A percentile compares a stretch with the other conserved stretches of the same genome.
Conservation (phyloP, 2,888 invertebrate genomes). For the Philonicus albiceps region DNA sequence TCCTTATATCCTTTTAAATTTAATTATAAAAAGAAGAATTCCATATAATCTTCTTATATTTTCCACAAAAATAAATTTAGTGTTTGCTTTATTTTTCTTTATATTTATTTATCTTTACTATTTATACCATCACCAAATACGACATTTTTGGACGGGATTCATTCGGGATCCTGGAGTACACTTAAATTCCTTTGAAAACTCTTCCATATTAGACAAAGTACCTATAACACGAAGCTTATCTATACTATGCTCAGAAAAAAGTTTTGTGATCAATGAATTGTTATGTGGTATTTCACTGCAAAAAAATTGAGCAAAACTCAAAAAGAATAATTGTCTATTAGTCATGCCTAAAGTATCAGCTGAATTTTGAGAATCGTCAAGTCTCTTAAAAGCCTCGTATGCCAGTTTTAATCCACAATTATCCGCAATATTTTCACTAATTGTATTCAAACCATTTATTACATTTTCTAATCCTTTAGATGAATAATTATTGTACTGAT, state of each 20-base stretch:
- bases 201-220: slow-evolving; percentile 28
- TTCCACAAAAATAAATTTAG: not conserved
- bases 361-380: not conserved
- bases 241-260: slow-evolving; percentile 14
- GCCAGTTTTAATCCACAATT: slow-evolving; percentile 6
- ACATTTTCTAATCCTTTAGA: not conserved
- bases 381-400: not conserved
- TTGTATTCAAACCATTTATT: not conserved
- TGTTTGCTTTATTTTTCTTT: not conserved
- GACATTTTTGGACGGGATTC: slow-evolving; percentile 42
- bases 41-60: not conserved
- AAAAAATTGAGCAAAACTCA: slow-evolving; percentile 20
- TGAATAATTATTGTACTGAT: not conserved
- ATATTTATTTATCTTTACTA: not conserved
- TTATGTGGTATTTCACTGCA: not conserved
- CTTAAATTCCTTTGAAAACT: slow-evolving; percentile 28
- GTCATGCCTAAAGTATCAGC: not conserved
- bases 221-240: slow-evolving; percentile 35
- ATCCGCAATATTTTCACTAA: slow-evolving; percentile 40
- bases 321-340: not conserved
- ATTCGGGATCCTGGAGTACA: slow-evolving; percentile 28
- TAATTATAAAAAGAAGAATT: not conserved
- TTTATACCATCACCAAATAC: not conserved
- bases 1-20: too few species aligned
- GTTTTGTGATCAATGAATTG: not conserved